Base-by-base conservation (phyloP, 2,888 invertebrate genomes). In the Rhogogaster chlorosoma region DNA sequence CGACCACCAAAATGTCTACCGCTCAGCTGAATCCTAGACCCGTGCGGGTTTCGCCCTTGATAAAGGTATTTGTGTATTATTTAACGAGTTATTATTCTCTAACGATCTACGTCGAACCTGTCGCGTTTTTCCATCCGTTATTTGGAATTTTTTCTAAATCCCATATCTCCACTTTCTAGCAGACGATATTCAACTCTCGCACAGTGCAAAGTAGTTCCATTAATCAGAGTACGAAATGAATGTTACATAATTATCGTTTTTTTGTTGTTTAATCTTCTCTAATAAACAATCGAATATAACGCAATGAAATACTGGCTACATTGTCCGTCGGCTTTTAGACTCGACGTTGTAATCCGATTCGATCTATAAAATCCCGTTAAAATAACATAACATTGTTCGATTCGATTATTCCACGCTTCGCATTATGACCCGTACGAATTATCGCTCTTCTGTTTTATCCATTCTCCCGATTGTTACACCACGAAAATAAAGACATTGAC, bases 1-100 rank as follows among this genome's bases (percentile, higher is more conserved):
- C 78, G 78, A 61, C 61, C 78, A 80, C 7, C 78, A 80, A 29
- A 90, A 93, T 93, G 93, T 93, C 93, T 90, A 85, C 91, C 71
- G 89, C 87, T 45, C 91, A 91, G 85, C 87, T 91, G 57, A 90
- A 89, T 84, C 91, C 92, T 10, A 90, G 89, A 90, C 97, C 98
- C 89, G 96, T 97, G 87, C 95, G 96, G 91, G 97, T 98, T 88
- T 97, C 97, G 82, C 97, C 98, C 83, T 94, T 97, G 85, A 98
- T 98, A 92, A 96, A 96, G 95, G 97, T 97, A 95, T 94, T 90
- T 93, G 89, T 88, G 32, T 78, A 64, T 84, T 83, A 38, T 83
- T 84, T 32, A 32, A 32, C 0, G 18, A 3, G 15, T 67, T 67
- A 18, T 67, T 2, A 18, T 32, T 18, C 1, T 32, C 18, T 1